Conservation (phyloP, 2,113 vertebrate genomes). For the Heliornis fulica region DNA sequence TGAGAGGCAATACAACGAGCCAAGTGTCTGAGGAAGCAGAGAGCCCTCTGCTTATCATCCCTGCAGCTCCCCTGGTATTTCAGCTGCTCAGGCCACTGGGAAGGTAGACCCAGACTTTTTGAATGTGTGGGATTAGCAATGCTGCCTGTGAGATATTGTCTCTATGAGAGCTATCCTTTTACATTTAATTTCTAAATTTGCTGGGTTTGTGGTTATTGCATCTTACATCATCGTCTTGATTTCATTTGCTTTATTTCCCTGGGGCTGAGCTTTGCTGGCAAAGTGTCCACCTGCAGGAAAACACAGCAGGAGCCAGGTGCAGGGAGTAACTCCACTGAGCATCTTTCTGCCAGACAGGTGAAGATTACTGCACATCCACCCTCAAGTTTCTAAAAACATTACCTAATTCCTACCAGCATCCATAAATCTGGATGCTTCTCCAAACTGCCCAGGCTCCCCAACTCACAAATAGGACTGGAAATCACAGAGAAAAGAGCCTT, state of each 20-base stretch:
- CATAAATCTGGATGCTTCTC: neutral
- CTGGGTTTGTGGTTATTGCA: neutral
- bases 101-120: neutral
- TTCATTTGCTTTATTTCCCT: constrained; percentile 10
- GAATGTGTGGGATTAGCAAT: neutral
- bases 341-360: neutral
- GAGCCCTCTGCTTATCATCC: neutral
- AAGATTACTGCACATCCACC: neutral
- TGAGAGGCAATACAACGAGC: neutral
- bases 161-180: neutral
- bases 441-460: neutral
- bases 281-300: neutral
- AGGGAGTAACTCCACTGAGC: neutral
- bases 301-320: neutral
- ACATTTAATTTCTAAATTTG: neutral
- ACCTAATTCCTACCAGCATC: neutral
- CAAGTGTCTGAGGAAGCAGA: neutral
- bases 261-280: neutral
- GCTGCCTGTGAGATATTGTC: neutral
- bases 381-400: neutral
- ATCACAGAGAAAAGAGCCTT: neutral
- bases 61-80: neutral
- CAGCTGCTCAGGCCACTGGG: neutral
- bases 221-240: neutral
- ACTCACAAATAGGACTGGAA: neutral